Percentiles rank a stretch among this genome's conserved stretches.
These are phyloP conservation scores for Halcyon smyrnensis DNA, from an alignment of 2,797 vertebrate genomes.

Conservation along the genomic window DNA sequence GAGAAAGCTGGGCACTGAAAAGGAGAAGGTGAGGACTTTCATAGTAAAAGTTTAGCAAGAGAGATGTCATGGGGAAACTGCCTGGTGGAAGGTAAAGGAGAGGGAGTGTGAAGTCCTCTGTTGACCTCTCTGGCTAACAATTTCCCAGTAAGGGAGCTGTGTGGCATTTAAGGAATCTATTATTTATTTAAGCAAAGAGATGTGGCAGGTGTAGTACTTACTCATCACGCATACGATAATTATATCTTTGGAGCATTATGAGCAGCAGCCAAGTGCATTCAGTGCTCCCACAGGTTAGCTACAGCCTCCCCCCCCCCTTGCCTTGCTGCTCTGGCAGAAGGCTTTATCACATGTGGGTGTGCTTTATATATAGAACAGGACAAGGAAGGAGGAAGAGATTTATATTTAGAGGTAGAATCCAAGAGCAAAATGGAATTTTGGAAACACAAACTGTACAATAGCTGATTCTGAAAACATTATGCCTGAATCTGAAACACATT, in stretches of 20 bases:
- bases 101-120: neutral
- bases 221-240: constrained; percentile 70
- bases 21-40: neutral
- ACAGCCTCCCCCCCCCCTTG: neutral
- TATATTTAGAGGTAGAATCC: constrained; percentile 68
- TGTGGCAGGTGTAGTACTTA: constrained; percentile 75
- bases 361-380: constrained; percentile 61
- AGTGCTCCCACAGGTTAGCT: constrained; percentile 57
- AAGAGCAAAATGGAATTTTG: constrained; percentile 39
- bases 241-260: constrained; percentile 59
- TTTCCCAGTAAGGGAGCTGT: neutral
- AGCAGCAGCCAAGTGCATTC: constrained; percentile 55
- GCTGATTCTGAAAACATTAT: neutral
- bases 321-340: constrained; percentile 66
- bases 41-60: neutral
- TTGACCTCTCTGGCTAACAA: neutral
- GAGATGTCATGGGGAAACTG: neutral
- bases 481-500: neutral
- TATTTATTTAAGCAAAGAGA: constrained; percentile 58
- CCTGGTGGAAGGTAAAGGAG: neutral
- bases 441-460: constrained; percentile 18
- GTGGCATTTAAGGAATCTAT: constrained; percentile 22
- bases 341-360: constrained; percentile 64
- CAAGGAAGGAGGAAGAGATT: constrained; percentile 43
- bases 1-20: neutral